Percentiles rank a stretch among this genome's conserved stretches.
Conservation (phyloP, 2,113 vertebrate genomes). For the Hippocampus mohnikei region DNA sequence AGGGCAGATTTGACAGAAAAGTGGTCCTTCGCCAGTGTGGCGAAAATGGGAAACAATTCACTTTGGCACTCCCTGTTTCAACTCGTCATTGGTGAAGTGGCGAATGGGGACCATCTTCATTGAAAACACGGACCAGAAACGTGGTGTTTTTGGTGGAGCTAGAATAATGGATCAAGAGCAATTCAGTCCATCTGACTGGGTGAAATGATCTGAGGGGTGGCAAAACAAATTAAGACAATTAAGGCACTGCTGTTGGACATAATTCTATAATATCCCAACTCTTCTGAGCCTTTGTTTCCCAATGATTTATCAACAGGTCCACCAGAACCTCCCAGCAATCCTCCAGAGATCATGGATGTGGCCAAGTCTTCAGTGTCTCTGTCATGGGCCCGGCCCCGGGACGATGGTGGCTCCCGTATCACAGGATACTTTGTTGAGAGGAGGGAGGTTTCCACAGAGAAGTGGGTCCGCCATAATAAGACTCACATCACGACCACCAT, state of each 20-base stretch:
- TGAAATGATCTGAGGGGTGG: too few species aligned
- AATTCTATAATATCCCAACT: too few species aligned
- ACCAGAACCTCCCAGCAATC: slow-evolving; percentile 92
- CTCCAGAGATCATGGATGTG: slow-evolving; percentile 92
- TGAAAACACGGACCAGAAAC: not conserved
- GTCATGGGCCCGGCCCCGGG: slow-evolving; percentile 92
- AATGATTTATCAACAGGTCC: slow-evolving; percentile 71
- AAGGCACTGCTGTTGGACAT: not conserved
- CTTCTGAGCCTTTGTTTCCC: not conserved
- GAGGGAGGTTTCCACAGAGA: slow-evolving; percentile 91
- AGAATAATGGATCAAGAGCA: too few species aligned
- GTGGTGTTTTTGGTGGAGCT: too few species aligned
- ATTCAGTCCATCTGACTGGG: too few species aligned
- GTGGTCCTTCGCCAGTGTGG: too few species aligned
- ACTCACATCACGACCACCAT: slow-evolving; percentile 98
- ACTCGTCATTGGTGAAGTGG: too few species aligned
- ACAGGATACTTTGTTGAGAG: slow-evolving; percentile 96
- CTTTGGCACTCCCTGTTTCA: too few species aligned
- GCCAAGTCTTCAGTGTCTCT: slow-evolving; percentile 87
- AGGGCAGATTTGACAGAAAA: too few species aligned
- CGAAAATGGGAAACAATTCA: too few species aligned
- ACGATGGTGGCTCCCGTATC: slow-evolving; percentile 93
- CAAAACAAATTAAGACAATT: too few species aligned
- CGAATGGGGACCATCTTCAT: not conserved
- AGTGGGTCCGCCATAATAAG: slow-evolving; percentile 96